phyloP scores from a whole-genome alignment of 2,888 invertebrate genomes.

The Sminthurinus aureus region DNA sequence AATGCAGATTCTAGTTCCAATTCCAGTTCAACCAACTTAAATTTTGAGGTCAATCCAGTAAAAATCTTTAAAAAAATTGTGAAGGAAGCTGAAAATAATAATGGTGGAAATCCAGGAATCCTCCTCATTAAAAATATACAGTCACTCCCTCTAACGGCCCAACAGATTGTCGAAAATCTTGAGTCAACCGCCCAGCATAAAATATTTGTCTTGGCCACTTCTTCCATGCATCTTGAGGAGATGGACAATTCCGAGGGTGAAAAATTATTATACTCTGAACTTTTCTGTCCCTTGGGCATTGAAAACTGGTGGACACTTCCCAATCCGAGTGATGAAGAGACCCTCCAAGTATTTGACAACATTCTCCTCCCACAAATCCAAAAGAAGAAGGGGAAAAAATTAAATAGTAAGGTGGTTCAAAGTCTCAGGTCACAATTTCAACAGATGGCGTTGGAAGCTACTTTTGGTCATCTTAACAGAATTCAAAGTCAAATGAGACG shows the following conservation, averaged over 20 bases:
- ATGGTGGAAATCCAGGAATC: not conserved
- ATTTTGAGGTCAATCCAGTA: not conserved
- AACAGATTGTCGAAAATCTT: not conserved
- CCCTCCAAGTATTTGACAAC: not conserved
- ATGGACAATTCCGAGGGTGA: not conserved
- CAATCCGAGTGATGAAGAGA: not conserved
- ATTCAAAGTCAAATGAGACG: no score
- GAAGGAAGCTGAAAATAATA: not conserved
- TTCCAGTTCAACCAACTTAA: no score
- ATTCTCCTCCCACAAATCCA: not conserved
- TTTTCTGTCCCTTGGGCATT: constrained; percentile 14
- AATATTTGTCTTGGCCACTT: constrained; percentile 22
- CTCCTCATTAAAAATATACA: constrained; percentile 24
- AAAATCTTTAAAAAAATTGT: not conserved
- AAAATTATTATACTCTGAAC: no score
- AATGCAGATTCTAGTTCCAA: not conserved
- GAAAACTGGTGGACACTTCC: not conserved
- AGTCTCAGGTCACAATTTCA: no score
- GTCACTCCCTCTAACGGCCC: not conserved
- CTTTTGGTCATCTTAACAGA: no score
- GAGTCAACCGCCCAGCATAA: not conserved
- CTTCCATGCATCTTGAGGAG: not conserved
- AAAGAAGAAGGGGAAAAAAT: not conserved
- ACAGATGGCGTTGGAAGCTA: no score
- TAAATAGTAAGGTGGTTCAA: not conserved